Percentiles rank a stretch among this genome's conserved stretches.
phyloP scores from a whole-genome alignment of 2,888 invertebrate genomes.

The Microplitis manilae region DNA sequence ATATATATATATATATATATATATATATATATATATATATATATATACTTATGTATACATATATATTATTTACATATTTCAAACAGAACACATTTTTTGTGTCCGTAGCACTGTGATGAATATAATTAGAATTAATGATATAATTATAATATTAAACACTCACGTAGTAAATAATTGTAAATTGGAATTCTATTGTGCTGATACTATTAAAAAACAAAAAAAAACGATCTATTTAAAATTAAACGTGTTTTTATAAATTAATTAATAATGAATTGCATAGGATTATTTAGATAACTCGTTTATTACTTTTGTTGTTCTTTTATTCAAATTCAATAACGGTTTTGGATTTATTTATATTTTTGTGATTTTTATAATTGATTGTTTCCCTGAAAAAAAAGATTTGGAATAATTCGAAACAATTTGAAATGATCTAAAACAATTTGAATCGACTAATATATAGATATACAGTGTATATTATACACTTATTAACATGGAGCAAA shows the following conservation, averaged over 20 bases:
- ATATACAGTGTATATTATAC: too few relatives aligned
- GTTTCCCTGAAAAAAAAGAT: not conserved
- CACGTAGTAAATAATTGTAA: slow-evolving; percentile 61
- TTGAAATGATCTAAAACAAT: too few relatives aligned
- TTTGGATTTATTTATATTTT: not conserved
- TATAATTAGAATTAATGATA: slow-evolving; percentile 62
- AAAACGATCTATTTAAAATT: not conserved
- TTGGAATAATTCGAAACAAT: too few relatives aligned
- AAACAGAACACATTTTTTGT: slow-evolving; percentile 69
- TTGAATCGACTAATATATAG: too few relatives aligned
- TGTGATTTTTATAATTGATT: not conserved
- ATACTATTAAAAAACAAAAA: slow-evolving; percentile 56
- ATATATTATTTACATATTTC: slow-evolving; percentile 63
- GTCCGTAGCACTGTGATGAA: slow-evolving; percentile 72
- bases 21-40: slow-evolving; percentile 16
- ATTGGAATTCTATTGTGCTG: slow-evolving; percentile 64
- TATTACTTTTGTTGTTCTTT: not conserved
- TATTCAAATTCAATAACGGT: not conserved
- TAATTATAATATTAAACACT: slow-evolving; percentile 58
- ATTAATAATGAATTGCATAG: not conserved
- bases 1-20: not conserved
- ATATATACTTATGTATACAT: slow-evolving; percentile 21
- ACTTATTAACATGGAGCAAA: too few relatives aligned
- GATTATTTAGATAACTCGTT: not conserved
- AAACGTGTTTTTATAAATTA: slow-evolving; percentile 1